Evolutionary conservation across 2,113 vertebrate species (phyloP).

Genomic region (Bungarus multicinctus): DNA sequence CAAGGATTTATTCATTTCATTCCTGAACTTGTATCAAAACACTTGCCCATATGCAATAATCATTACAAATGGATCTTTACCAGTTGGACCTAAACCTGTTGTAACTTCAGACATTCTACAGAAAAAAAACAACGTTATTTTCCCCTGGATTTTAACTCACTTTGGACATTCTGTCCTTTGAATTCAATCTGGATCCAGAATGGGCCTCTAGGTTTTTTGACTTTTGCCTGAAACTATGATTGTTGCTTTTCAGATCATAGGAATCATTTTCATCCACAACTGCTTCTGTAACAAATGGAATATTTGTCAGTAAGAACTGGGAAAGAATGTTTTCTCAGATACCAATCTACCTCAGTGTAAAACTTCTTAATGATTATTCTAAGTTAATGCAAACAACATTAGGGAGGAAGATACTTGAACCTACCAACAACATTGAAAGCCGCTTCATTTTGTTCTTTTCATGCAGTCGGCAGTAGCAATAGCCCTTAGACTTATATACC

Average conservation of each 20-base stretch:
- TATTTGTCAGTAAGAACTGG: background rate
- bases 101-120: background rate
- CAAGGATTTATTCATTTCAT: conserved; percentile 74
- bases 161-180: background rate
- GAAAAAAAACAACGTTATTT: background rate
- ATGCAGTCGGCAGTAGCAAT: background rate
- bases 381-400: background rate
- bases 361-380: background rate
- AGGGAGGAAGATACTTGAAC: background rate
- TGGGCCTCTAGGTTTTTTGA: background rate
- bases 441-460: background rate
- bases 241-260: background rate
- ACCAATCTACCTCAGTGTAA: too few relatives aligned
- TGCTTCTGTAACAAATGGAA: background rate
- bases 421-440: background rate
- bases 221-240: background rate
- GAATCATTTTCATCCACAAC: background rate
- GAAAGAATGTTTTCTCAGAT: background rate
- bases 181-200: background rate
- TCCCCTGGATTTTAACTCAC: background rate
- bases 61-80: conserved; percentile 45
- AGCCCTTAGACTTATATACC: too few relatives aligned
- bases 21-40: conserved; percentile 60
- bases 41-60: conserved; percentile 47
- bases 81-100: conserved; percentile 38